Base-by-base conservation (phyloP, 1,140 invertebrate species). In the Drosophila lacertosa region DNA sequence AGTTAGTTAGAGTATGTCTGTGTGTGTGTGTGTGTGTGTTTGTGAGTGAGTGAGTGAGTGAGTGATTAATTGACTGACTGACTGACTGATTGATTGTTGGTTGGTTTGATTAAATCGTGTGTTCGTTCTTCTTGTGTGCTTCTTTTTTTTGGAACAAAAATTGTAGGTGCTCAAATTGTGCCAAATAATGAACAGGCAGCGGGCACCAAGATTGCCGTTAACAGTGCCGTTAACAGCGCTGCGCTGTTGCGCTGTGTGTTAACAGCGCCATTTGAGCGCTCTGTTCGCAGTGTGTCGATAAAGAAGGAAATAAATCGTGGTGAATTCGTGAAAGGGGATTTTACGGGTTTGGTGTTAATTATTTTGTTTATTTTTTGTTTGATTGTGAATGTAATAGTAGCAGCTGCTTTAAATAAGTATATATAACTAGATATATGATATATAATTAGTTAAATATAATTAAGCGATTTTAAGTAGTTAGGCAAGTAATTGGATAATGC, bases 401-500 rank as follows among this genome's bases (percentile, higher is more conserved):
- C 66, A 33, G 50, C 40, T 48, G 66, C 50, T 40, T 44, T 58
- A 64, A 32, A 37, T 74, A 55, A 48, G 33, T 67, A 55, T 64
- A 48, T 55, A 69, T 64, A 59, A 24, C 39, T 69, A 54, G 39
- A 39, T 10, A 39, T 33, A 74, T 68, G 66, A 29, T 80, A 71
- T 55, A 79, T 62, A 66, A 59, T 48, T 53, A 40, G 51, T 26
- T 77, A 77, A 75, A 74, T 77, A 74, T 77, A 82, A 54, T 64
- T 73, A 82, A 81, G 78, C 78, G 68, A 80, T 77, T 74, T 74
- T 45, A 77, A 81, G 68, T 63, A 54, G 33, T 54, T 74, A 81
- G 71, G 71, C 71, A 79, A 80, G 72, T 77, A 80, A 58, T 77
- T 75, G 58, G 59, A 82, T 55, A 77, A 81, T 81, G 77, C 77